Percentiles rank a stretch among this genome's conserved stretches.
Evolutionary conservation across 1,140 invertebrate genomes (phyloP).

Genomic region (Meloidogyne chitwoodi): DNA sequence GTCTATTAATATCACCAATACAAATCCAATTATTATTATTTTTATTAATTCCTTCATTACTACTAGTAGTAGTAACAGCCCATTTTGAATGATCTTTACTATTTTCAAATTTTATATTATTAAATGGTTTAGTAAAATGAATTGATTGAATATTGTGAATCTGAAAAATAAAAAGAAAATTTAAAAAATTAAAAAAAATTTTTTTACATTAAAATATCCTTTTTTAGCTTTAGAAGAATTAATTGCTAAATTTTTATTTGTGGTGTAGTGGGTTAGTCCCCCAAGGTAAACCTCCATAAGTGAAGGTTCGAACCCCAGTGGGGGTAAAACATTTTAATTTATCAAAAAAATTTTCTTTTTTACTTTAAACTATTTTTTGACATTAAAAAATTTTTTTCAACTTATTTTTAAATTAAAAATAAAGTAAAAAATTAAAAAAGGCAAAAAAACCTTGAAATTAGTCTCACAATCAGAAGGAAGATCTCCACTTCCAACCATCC

Average conservation of each 20-base stretch:
- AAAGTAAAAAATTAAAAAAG: not conserved
- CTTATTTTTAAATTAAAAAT: too few species aligned
- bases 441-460: constrained; percentile 38
- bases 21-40: constrained; percentile 71
- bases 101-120: constrained; percentile 66
- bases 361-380: too few species aligned
- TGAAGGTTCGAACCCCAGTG: not conserved
- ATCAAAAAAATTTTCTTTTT: too few species aligned
- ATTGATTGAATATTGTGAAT: constrained; percentile 58
- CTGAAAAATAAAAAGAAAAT: constrained; percentile 5
- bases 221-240: not conserved
- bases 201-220: not conserved
- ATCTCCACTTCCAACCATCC: constrained; percentile 72
- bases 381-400: too few species aligned
- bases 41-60: too few species aligned
- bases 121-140: constrained; percentile 10
- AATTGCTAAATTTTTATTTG: too few species aligned
- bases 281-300: not conserved
- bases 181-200: not conserved
- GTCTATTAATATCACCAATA: constrained; percentile 86
- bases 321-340: not conserved
- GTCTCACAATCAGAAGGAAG: constrained; percentile 57
- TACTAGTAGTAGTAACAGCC: too few species aligned
- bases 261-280: not conserved
- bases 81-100: constrained; percentile 85